Evolutionary conservation across 2,888 invertebrate species (phyloP), one percentile per base, ranked within the genome.

Genomic region (Plagiodera versicolora): DNA sequence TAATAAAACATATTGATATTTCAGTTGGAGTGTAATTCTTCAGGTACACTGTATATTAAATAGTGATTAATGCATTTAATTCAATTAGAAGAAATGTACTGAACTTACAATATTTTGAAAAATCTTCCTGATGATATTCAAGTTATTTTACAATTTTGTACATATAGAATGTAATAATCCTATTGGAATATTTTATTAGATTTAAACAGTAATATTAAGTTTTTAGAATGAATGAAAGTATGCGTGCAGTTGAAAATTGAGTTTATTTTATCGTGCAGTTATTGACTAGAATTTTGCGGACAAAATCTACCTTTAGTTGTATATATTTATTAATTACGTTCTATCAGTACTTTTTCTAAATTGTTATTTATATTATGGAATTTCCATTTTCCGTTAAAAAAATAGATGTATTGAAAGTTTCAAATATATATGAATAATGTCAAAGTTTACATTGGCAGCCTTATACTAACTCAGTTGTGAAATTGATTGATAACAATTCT

Each of bases 271-370:
- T 54, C 56, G 58, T 20, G 47, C 50, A 44, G 52, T 59, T 47
- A 59, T 56, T 58, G 56, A 55, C 64, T 60, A 63, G 53, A 63
- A 55, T 68, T 55, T 58, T 58, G 64, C 63, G 65, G 66, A 69
- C 65, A 68, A 66, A 64, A 68, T 60, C 72, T 75, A 70, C n/a
- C n/a, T n/a, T n/a, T n/a, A 71, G 70, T 74, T 75, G 74, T 75
- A 75, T 66, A 74, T 75, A 75, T 70, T 72, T 67, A 71, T 73
- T 72, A 73, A 70, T 72, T 69, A 67, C 71, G 72, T 70, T 71
- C 70, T 70, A 69, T 64, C 61, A 65, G 66, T 61, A 61, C 51
- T 60, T 63, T 67, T 71, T 70, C 66, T 63, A 32, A 66, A 68
- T 68, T 69, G 65, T 72, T 68, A 63, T 72, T 70, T 70, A 72